These are phyloP conservation scores for Chloromyia formosa DNA, from an alignment of 2,888 invertebrate genomes.

Conservation along the genomic window DNA sequence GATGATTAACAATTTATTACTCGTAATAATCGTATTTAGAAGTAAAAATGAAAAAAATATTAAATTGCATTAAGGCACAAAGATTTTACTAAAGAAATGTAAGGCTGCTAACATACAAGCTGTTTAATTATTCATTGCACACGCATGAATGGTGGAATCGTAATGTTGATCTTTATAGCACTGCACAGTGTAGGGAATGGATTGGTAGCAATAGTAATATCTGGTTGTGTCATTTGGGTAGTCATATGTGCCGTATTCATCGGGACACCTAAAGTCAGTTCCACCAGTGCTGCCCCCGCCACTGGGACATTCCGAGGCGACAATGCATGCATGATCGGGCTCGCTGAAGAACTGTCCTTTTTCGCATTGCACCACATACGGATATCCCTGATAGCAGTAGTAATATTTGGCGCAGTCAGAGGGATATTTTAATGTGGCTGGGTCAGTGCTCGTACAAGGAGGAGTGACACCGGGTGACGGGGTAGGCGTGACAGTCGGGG, in stretches of 20 bases:
- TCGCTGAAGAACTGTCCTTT: not conserved
- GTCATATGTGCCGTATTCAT: slow-evolving; percentile 41
- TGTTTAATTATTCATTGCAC: not conserved
- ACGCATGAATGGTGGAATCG: slow-evolving; percentile 20
- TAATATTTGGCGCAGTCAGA: slow-evolving; percentile 7
- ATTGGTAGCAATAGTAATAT: slow-evolving; percentile 57
- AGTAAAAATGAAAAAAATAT: no score
- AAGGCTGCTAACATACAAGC: no score
- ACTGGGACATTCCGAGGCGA: not conserved
- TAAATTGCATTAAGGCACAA: no score
- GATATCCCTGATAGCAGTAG: slow-evolving; percentile 21
- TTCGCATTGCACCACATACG: not conserved
- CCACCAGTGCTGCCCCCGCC: not conserved
- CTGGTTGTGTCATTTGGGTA: slow-evolving; percentile 57
- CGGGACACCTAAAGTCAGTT: not conserved
- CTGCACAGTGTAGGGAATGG: slow-evolving; percentile 50
- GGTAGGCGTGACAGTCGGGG: not conserved
- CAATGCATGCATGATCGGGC: not conserved
- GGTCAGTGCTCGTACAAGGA: not conserved
- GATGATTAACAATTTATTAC: no score
- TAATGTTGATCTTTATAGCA: slow-evolving; percentile 52
- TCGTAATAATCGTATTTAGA: no score
- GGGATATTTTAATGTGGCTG: not conserved
- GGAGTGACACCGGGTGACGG: not conserved
- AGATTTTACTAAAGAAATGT: no score